phyloP scores from a whole-genome alignment of 2,797 vertebrate genomes.

The Syncerus caffer region DNA sequence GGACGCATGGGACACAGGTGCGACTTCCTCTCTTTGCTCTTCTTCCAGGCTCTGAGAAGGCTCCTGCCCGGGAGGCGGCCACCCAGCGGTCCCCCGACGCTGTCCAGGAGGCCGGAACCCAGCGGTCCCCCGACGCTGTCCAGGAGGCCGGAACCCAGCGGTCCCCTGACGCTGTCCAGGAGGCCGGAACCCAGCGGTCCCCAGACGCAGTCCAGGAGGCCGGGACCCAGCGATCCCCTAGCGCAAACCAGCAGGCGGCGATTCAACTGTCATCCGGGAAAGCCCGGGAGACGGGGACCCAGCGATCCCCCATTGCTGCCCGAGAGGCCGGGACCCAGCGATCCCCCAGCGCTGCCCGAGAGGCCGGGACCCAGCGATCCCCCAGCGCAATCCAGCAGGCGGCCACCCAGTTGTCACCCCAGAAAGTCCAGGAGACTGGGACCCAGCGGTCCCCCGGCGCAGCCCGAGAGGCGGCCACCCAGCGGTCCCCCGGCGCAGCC shows the following conservation, averaged over 20 bases:
- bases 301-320: rapidly evolving
- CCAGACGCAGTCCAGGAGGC: rapidly evolving
- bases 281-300: rapidly evolving
- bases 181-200: background rate
- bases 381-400: rapidly evolving
- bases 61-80: background rate
- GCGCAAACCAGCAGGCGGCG: rapidly evolving
- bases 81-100: rapidly evolving
- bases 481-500: background rate
- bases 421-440: background rate
- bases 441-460: rapidly evolving
- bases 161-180: rapidly evolving
- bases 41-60: background rate
- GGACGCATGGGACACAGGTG: background rate
- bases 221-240: background rate
- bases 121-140: no score
- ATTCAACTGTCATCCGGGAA: rapidly evolving
- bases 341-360: rapidly evolving
- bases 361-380: background rate
- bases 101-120: background rate
- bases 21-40: background rate
- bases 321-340: background rate
- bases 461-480: background rate
- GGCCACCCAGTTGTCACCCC: background rate
- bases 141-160: background rate